Percentiles rank a stretch among this genome's conserved stretches.
phyloP scores from a whole-genome alignment of 1,140 invertebrate species.

The Atopsyche davidsoni region DNA sequence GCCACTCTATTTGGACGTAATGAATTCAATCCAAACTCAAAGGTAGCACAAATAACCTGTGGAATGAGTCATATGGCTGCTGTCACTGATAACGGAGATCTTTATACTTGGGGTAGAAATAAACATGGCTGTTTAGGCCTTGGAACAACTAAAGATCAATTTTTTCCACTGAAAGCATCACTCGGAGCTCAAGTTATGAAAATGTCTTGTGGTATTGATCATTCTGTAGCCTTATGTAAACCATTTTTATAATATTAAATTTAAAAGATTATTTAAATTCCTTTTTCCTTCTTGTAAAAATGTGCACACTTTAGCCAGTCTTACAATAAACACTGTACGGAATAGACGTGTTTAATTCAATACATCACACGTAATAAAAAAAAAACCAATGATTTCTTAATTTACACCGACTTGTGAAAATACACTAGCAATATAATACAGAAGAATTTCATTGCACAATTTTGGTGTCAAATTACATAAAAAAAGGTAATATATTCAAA shows the following conservation, averaged over 20 bases:
- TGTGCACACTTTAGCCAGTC: background rate
- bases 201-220: conserved; percentile 77
- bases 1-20: conserved; percentile 77
- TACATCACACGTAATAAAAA: no score
- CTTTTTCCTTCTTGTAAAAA: background rate
- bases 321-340: no score
- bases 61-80: conserved; percentile 78
- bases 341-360: no score
- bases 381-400: background rate
- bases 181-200: conserved; percentile 68
- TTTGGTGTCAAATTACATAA: no score
- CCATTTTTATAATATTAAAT: conserved; percentile 53
- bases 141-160: conserved; percentile 72
- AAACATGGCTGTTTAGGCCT: conserved; percentile 76
- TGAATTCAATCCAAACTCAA: conserved; percentile 65
- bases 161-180: conserved; percentile 80
- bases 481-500: no score
- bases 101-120: conserved; percentile 90
- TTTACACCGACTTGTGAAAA: background rate
- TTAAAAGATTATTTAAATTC: background rate
- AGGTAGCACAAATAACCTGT: conserved; percentile 61
- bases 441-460: no score
- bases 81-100: conserved; percentile 69
- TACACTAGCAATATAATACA: no score
- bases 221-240: conserved; percentile 71